These are phyloP conservation scores for Eupithecia insigniata DNA, from an alignment of 2,888 invertebrate genomes.

Conservation along the genomic window DNA sequence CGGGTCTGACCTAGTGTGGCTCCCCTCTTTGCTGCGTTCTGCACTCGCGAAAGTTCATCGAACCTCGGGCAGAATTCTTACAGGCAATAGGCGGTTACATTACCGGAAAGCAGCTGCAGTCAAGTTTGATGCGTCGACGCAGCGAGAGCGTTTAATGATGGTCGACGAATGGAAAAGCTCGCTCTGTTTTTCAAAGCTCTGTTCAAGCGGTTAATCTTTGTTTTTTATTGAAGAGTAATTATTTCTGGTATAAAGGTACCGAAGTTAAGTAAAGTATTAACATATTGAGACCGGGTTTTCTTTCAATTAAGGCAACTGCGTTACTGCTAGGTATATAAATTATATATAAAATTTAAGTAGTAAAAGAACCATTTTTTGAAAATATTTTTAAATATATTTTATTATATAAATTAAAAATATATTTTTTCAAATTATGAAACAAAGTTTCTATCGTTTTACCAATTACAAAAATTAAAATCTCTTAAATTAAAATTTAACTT, in stretches of 20 bases:
- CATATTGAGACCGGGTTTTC: neutral
- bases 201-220: neutral
- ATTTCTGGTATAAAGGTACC: neutral
- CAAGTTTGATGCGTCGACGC: conserved; percentile 43
- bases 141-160: conserved; percentile 28
- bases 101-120: conserved; percentile 82
- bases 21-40: conserved; percentile 79
- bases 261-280: too few relatives aligned
- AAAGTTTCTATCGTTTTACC: neutral
- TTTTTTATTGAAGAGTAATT: neutral
- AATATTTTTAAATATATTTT: too few relatives aligned
- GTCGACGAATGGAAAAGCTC: conserved; percentile 18
- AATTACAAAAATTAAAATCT: neutral
- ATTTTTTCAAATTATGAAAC: too few relatives aligned
- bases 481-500: neutral
- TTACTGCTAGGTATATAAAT: neutral
- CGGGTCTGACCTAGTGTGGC: conserved; percentile 81
- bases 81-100: conserved; percentile 81
- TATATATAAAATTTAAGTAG: neutral
- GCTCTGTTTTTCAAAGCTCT: conserved; percentile 4
- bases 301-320: neutral
- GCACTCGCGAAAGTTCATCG: conserved; percentile 83
- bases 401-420: too few relatives aligned
- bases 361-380: too few relatives aligned
- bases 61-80: conserved; percentile 81